Evolutionary conservation across 2,113 vertebrate species (phyloP).

Genomic region (Phaethon lepturus): DNA sequence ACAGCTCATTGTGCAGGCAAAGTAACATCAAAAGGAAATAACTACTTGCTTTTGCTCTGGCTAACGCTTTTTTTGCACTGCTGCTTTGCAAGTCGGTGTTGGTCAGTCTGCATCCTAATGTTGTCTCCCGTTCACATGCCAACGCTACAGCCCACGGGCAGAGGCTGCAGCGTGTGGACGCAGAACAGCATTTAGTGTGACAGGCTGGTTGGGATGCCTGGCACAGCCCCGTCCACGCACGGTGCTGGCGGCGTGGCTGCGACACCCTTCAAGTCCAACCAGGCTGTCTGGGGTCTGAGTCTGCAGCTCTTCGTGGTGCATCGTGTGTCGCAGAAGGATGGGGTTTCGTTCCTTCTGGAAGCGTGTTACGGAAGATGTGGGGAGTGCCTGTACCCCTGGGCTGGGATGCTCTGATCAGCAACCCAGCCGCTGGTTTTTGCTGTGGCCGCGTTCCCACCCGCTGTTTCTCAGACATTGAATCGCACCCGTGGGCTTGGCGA

Average conservation of each 20-base stretch:
- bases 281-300: not conserved
- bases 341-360: not conserved
- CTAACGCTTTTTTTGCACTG: not conserved
- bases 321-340: not conserved
- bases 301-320: rapidly evolving
- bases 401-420: not conserved
- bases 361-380: too few relatives aligned
- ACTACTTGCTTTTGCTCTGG: not conserved
- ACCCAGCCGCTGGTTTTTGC: not conserved
- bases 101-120: not conserved
- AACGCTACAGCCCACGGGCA: rapidly evolving
- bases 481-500: not conserved
- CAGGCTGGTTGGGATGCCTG: not conserved
- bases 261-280: not conserved
- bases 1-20: not conserved
- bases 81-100: not conserved
- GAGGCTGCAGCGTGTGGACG: not conserved
- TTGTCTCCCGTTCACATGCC: rapidly evolving
- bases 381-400: not conserved
- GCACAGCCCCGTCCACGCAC: not conserved
- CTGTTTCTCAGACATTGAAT: not conserved
- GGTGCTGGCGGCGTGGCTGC: not conserved
- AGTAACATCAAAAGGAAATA: not conserved
- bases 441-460: not conserved
- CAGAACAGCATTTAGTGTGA: rapidly evolving